These are phyloP conservation scores for Callinectes sapidus DNA, from an alignment of 2,888 invertebrate species.

Conservation along the genomic window DNA sequence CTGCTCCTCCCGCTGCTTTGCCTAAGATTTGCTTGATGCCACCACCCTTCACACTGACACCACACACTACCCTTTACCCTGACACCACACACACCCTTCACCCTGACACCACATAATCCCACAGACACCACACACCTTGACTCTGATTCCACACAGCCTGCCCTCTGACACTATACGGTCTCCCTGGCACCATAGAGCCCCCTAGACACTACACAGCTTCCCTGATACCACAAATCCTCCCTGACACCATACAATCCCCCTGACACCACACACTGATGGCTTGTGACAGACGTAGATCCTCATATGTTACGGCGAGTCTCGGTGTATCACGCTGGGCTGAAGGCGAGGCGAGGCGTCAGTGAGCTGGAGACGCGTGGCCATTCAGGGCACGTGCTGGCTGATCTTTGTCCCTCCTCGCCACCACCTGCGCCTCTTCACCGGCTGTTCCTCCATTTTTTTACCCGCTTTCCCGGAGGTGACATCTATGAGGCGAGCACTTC, in stretches of 20 bases:
- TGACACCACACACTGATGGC: not conserved
- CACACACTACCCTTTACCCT: not conserved
- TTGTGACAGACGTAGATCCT: not conserved
- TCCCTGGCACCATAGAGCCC: too few relatives aligned
- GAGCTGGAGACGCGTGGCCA: not conserved
- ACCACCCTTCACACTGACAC: not conserved
- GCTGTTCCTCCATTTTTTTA: not conserved
- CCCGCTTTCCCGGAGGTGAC: not conserved
- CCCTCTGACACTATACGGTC: too few relatives aligned
- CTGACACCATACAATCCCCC: not conserved
- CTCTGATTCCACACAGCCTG: too few relatives aligned
- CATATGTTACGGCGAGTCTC: not conserved
- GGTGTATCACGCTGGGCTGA: not conserved
- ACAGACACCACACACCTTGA: too few relatives aligned
- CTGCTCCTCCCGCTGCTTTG: slow-evolving; percentile 3
- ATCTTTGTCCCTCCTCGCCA: slow-evolving; percentile 7
- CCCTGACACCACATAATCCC: too few relatives aligned
- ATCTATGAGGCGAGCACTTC: not conserved
- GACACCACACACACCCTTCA: too few relatives aligned
- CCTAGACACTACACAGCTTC: too few relatives aligned
- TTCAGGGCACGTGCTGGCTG: slow-evolving; percentile 25
- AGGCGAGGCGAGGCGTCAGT: not conserved
- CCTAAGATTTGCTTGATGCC: slow-evolving; percentile 25
- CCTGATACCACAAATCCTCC: too few relatives aligned
- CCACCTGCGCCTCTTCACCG: slow-evolving; percentile 7